Evolutionary conservation across 23 tunicate species (phyloP), one percentile per base, ranked within the genome.

Genomic region (Halocynthia roretzi): DNA sequence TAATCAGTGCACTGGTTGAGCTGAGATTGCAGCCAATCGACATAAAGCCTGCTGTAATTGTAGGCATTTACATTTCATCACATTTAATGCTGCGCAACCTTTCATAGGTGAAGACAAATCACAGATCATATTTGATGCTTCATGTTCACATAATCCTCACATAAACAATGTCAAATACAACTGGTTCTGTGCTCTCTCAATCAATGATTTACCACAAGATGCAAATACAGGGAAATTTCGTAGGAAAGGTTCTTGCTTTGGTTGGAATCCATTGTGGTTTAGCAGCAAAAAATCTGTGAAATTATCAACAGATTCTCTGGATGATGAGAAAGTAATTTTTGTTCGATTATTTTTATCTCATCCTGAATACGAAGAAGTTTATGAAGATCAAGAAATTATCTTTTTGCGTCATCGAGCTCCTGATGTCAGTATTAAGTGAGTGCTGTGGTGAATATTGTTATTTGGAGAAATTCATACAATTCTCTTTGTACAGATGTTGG

Each of bases 81-180:
- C 44, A 31, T 31, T 31, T 31, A 31, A 0, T 31, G 44, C 4
- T 4, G 4, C 4, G 4, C 44, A 31, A 31, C 44, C 44, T 58
- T 58, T 58, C 17, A 15, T 58, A 58, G 70, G 70, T 65, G 48
- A 65, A 5, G 31, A 65, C 70, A 65, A 40, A 10, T 65, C 70
- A 10, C 70, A 65, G 31, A 65, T 65, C 5, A 10, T 48, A 65
- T 65, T 65, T 65, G 70, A 65, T 65, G 70, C 48, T 20, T 65
- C 70, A 9, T 65, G 70, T 15, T 65, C 70, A 65, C 31, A 20
- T 9, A 65, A 65, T 15, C 70, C 70, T 8, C 70, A 65, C 19
- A 65, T 65, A 20, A 11, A 65, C 22, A 48, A 65, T 65, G 48
- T 20, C 5, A 40, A 65, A 65, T 65, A 65, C 31, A 48, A 65